These are phyloP conservation scores for Rhyacichthys aspro DNA, from an alignment of 2,797 vertebrate species.

Conservation along the genomic window DNA sequence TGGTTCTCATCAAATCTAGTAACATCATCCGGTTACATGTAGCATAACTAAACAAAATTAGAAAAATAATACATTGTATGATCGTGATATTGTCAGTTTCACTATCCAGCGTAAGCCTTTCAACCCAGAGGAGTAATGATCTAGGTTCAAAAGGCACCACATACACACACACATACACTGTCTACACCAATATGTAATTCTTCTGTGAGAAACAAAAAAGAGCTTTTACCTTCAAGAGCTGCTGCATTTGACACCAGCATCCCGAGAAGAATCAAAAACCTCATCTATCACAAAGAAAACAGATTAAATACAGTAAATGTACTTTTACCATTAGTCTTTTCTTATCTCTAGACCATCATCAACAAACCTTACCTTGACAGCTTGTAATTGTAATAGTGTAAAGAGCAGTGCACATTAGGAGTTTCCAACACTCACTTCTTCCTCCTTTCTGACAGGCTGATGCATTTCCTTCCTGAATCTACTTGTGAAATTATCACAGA, in stretches of 20 bases:
- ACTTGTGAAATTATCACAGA: no score
- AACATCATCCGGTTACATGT: no score
- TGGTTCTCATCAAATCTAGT: no score
- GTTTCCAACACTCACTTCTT: constrained; percentile 14
- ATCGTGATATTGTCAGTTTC: no score
- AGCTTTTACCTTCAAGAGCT: constrained; percentile 39
- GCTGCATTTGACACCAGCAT: constrained; percentile 45
- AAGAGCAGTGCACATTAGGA: not conserved
- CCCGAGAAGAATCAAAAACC: constrained; percentile 23
- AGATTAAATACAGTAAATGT: not conserved
- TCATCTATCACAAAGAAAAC: constrained; percentile 55
- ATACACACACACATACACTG: no score
- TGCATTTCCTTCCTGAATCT: no score
- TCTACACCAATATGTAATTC: no score
- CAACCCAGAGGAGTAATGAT: no score
- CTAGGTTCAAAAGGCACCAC: no score
- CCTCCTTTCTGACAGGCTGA: not conserved
- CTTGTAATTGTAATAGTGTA: not conserved
- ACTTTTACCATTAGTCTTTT: not conserved
- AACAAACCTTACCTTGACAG: constrained; percentile 38
- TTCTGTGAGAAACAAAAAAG: not conserved
- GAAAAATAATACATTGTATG: no score
- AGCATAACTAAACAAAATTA: no score
- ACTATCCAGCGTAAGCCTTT: no score
- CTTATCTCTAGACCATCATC: not conserved